Conservation (phyloP, 2,888 invertebrate genomes). For the Cybosia mesomella region DNA sequence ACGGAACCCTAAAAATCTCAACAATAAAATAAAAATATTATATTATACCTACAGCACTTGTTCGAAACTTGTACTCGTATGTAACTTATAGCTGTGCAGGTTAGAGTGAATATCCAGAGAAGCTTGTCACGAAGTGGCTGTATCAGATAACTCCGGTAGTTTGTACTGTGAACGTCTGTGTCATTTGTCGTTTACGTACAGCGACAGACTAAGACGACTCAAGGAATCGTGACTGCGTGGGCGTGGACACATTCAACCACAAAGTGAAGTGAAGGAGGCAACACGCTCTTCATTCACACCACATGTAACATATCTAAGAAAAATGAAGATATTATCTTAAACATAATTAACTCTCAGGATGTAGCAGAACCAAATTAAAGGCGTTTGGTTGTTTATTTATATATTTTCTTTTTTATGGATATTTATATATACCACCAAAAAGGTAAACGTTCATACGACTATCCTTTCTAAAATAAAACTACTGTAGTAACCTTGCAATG, state of each 20-base stretch:
- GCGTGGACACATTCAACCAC: slow-evolving; percentile 60
- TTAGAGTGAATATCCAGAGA: slow-evolving; percentile 64
- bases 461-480: too few relatives aligned
- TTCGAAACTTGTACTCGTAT: slow-evolving; percentile 25
- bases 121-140: slow-evolving; percentile 79
- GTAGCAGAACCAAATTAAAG: neutral
- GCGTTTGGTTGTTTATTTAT: neutral
- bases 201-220: slow-evolving; percentile 50
- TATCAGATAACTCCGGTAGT: slow-evolving; percentile 84
- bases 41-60: slow-evolving; percentile 19
- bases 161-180: slow-evolving; percentile 76
- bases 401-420: neutral
- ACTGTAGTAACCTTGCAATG: too few relatives aligned
- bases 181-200: slow-evolving; percentile 77
- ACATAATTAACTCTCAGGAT: slow-evolving; percentile 7
- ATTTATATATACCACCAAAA: too few relatives aligned
- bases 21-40: neutral
- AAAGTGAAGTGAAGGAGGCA: slow-evolving; percentile 46
- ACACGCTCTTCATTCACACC: slow-evolving; percentile 11
- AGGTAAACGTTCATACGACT: too few relatives aligned
- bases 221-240: slow-evolving; percentile 77
- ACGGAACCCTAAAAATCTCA: neutral
- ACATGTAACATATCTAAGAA: neutral
- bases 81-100: slow-evolving; percentile 39
- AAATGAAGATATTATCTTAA: neutral